phyloP scores from a whole-genome alignment of 2,113 vertebrate genomes.

The Zapornia atra region DNA sequence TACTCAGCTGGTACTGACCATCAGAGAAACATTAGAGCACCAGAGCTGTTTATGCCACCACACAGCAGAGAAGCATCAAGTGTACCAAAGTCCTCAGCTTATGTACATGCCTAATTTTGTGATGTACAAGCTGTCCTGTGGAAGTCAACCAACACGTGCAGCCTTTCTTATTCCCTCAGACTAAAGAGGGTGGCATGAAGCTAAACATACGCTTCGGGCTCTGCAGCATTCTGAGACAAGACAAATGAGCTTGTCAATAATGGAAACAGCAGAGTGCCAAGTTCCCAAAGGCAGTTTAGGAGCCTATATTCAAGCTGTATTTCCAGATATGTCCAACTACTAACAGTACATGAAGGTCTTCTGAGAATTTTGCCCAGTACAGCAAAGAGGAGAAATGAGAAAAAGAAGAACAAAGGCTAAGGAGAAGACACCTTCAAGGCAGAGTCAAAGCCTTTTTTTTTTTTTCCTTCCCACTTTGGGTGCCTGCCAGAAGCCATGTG shows the following conservation, averaged over 20 bases:
- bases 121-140: background rate
- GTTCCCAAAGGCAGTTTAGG: background rate
- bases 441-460: background rate
- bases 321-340: background rate
- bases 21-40: background rate
- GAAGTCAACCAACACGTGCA: background rate
- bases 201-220: background rate
- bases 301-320: background rate
- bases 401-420: background rate
- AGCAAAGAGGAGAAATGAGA: background rate
- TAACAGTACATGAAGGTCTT: background rate
- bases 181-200: background rate
- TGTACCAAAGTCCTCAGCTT: background rate
- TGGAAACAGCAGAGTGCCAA: background rate
- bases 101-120: background rate
- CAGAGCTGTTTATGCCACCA: background rate
- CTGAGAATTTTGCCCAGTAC: background rate
- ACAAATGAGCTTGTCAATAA: background rate
- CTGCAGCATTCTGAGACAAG: background rate
- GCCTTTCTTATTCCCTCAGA: background rate
- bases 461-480: background rate
- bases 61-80: background rate
- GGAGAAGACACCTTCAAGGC: background rate
- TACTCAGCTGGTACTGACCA: background rate
- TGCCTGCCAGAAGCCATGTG: background rate